Evolutionary conservation across 2,888 invertebrate species (phyloP).

Genomic region (Luperina nickerlii): DNA sequence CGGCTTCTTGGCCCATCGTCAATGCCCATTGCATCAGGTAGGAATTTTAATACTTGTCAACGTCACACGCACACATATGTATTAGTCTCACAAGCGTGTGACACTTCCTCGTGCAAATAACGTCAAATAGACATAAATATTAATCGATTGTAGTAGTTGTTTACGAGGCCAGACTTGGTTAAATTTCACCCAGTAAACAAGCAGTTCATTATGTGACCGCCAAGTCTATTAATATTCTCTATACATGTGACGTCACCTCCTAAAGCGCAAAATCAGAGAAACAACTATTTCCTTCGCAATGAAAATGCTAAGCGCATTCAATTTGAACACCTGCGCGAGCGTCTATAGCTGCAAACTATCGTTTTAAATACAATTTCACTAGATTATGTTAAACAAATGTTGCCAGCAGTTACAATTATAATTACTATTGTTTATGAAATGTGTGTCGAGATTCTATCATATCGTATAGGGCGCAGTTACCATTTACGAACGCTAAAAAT

Average conservation of each 20-base stretch:
- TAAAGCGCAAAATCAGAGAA: conserved; percentile 31
- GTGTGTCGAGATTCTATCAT: conserved; percentile 2
- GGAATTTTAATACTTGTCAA: conserved; percentile 72
- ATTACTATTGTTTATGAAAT: conserved; percentile 23
- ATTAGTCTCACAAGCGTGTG: conserved; percentile 15
- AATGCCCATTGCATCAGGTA: conserved; percentile 75
- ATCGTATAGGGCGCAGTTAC: conserved; percentile 27
- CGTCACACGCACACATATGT: conserved; percentile 52
- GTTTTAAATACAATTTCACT: not conserved
- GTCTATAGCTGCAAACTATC: conserved; percentile 16
- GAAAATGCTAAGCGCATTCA: conserved; percentile 37
- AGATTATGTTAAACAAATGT: conserved; percentile 9
- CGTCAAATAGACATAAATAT: conserved; percentile 36
- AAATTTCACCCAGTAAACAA: conserved; percentile 50
- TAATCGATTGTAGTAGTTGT: conserved; percentile 25
- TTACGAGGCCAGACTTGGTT: conserved; percentile 41
- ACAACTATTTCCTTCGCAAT: conserved; percentile 48
- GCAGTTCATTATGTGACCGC: conserved; percentile 46
- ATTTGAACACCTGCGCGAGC: conserved; percentile 26
- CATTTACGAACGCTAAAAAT: conserved; percentile 46
- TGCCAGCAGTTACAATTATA: conserved; percentile 23
- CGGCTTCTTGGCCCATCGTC: conserved; percentile 79
- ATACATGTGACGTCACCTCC: conserved; percentile 43
- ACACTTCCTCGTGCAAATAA: conserved; percentile 40
- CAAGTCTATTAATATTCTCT: conserved; percentile 50